Conservation (phyloP, 2,113 vertebrate genomes). For the Protomyctophum bolini region DNA sequence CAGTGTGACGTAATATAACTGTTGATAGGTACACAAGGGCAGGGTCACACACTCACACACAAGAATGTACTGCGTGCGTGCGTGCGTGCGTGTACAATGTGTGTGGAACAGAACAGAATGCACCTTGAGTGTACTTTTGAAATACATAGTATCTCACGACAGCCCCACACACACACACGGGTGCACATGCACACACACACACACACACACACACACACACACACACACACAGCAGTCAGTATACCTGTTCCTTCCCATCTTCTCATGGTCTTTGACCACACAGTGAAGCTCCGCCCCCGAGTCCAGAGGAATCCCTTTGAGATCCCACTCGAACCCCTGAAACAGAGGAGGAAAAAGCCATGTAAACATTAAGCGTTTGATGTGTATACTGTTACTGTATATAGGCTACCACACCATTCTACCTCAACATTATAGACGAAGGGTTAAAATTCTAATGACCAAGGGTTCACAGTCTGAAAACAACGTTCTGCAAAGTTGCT, state of each 20-base stretch:
- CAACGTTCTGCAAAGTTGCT: no score
- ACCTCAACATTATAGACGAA: no score
- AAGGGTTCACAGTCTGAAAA: no score
- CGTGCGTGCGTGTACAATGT: no score
- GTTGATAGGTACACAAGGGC: no score
- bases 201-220: neutral
- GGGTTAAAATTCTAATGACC: no score
- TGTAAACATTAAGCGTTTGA: neutral
- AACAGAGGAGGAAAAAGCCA: neutral
- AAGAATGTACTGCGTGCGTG: no score
- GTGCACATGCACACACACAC: neutral
- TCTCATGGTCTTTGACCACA: conserved; percentile 96
- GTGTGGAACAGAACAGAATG: no score
- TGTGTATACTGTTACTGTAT: no score
- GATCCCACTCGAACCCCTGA: conserved; percentile 96
- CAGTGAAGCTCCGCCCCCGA: conserved; percentile 85
- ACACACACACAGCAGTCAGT: neutral
- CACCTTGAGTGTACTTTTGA: no score
- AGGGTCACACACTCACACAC: no score
- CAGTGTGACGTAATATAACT: no score
- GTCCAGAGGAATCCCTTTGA: conserved; percentile 91
- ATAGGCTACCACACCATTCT: neutral
- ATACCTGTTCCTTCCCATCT: conserved; percentile 94
- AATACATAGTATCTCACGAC: neutral
- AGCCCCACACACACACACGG: neutral